A percentile compares a stretch with the other conserved stretches of the same genome.
Evolutionary conservation across 2,888 invertebrate genomes (phyloP).

Genomic region (Amphipoea lucens): DNA sequence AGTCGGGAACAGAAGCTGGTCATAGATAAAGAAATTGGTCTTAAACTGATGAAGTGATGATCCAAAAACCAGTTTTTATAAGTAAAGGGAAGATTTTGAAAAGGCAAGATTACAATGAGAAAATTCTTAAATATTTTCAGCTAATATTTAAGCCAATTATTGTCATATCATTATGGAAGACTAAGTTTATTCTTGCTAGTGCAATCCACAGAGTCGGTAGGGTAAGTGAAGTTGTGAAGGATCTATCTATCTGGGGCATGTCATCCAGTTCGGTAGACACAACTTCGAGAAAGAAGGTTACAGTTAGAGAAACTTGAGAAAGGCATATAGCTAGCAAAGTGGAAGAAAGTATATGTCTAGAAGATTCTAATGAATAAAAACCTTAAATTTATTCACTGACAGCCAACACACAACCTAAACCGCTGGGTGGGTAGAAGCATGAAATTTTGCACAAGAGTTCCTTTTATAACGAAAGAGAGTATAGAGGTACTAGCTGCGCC

Average conservation of each 20-base stretch:
- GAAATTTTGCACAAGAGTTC: too few relatives aligned
- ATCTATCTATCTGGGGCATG: neutral
- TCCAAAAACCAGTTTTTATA: neutral
- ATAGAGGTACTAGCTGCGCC: too few relatives aligned
- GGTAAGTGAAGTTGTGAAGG: neutral
- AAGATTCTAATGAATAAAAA: neutral
- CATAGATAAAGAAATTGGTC: neutral
- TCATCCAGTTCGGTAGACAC: neutral
- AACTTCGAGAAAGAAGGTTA: neutral
- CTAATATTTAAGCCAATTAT: slow-evolving; percentile 28
- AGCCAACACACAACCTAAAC: too few relatives aligned
- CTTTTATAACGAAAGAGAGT: too few relatives aligned
- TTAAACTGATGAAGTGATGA: too few relatives aligned
- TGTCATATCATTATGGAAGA: slow-evolving; percentile 41
- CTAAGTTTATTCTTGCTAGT: neutral
- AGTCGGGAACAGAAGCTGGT: neutral
- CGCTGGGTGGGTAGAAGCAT: too few relatives aligned
- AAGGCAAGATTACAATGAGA: neutral
- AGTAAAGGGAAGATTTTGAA: neutral
- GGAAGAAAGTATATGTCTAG: neutral
- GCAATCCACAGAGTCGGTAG: neutral
- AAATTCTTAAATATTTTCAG: slow-evolving; percentile 14
- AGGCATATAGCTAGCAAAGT: neutral
- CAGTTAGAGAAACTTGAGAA: neutral
- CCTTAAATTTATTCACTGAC: too few relatives aligned